Conservation (phyloP, 2,888 invertebrate species). For the Tubulanus polymorphus region DNA sequence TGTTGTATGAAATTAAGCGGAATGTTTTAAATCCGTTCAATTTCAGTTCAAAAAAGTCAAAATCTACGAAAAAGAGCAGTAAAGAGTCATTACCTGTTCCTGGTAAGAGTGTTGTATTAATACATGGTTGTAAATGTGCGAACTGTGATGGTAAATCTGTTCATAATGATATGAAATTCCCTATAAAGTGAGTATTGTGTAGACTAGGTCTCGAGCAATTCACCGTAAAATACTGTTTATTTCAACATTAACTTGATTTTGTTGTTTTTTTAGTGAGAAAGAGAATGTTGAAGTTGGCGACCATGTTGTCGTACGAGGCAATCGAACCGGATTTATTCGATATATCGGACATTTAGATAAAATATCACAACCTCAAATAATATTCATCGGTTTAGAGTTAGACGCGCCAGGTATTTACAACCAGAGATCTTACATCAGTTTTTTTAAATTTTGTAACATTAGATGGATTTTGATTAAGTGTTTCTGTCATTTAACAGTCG, state of each 20-base stretch:
- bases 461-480: neutral
- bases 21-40: too few relatives aligned
- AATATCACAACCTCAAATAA: conserved; percentile 30
- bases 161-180: too few relatives aligned
- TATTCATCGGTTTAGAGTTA: conserved; percentile 42
- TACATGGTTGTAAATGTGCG: neutral
- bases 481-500: conserved; percentile 27
- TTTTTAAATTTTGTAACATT: neutral
- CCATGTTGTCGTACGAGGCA: conserved; percentile 38
- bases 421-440: neutral
- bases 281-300: conserved; percentile 36
- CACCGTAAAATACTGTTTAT: neutral
- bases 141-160: too few relatives aligned
- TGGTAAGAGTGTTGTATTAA: too few relatives aligned
- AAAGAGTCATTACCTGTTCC: too few relatives aligned
- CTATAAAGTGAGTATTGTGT: too few relatives aligned
- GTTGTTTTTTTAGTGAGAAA: conserved; percentile 26
- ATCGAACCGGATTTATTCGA: conserved; percentile 37
- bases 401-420: conserved; percentile 46
- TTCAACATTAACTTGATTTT: neutral
- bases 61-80: too few relatives aligned
- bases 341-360: conserved; percentile 47
- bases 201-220: too few relatives aligned
- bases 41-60: too few relatives aligned
- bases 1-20: too few relatives aligned